Conservation (phyloP, 2,888 invertebrate species). For the Syritta pipiens region DNA sequence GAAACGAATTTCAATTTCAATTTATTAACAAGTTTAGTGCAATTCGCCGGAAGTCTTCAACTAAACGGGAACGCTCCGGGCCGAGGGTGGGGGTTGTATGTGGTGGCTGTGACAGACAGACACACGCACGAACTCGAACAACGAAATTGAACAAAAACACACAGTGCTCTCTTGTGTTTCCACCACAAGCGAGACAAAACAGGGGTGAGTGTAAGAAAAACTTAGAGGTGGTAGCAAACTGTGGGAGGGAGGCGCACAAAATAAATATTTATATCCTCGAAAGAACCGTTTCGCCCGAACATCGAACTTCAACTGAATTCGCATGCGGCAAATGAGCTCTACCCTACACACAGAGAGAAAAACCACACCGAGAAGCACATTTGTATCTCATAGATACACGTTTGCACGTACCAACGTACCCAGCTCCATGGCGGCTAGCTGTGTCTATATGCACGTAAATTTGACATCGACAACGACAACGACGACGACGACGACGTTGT, state of each 20-base stretch:
- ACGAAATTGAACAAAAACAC: too few relatives aligned
- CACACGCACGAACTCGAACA: conserved; percentile 38
- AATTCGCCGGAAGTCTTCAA: conserved; percentile 29
- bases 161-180: too few relatives aligned
- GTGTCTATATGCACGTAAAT: conserved; percentile 14
- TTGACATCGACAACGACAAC: background rate
- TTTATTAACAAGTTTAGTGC: conserved; percentile 8
- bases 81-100: background rate
- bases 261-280: conserved; percentile 60
- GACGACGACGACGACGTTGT: background rate
- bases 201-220: conserved; percentile 2
- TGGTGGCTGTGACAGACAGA: conserved; percentile 16
- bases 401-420: background rate
- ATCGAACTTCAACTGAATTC: conserved; percentile 69
- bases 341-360: conserved; percentile 20
- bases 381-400: conserved; percentile 47
- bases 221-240: conserved; percentile 18
- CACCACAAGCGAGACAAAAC: conserved; percentile 15
- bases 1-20: conserved; percentile 12
- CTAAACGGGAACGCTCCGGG: too few relatives aligned
- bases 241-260: conserved; percentile 45
- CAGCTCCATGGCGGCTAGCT: conserved; percentile 10
- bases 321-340: conserved; percentile 61
- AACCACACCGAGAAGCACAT: conserved; percentile 11
- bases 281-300: conserved; percentile 69